A percentile compares a stretch with the other conserved stretches of the same genome.
Evolutionary conservation across 2,888 invertebrate genomes (phyloP).

Genomic region (Charanyca ferruginea): DNA sequence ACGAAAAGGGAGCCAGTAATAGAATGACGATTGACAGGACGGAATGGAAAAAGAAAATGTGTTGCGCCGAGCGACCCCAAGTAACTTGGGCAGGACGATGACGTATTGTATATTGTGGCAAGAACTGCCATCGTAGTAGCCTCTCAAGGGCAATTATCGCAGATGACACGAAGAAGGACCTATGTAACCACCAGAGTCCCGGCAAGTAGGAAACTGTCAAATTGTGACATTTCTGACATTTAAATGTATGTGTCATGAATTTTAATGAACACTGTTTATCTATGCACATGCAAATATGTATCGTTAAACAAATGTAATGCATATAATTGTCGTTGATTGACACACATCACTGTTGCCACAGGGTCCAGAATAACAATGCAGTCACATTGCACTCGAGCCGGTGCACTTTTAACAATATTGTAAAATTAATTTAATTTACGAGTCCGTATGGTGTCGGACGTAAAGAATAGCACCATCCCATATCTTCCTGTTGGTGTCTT

Average conservation of each 20-base stretch:
- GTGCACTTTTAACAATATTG: conserved; percentile 5
- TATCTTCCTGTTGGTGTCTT: too few relatives aligned
- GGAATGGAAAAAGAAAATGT: too few relatives aligned
- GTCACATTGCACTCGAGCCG: not conserved
- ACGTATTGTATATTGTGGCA: too few relatives aligned
- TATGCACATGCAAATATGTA: conserved; percentile 26
- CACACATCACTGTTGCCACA: conserved; percentile 25
- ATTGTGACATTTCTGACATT: conserved; percentile 21
- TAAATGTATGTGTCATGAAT: conserved; percentile 14
- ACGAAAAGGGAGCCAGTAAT: too few relatives aligned
- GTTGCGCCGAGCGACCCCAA: too few relatives aligned
- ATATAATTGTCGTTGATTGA: conserved; percentile 39
- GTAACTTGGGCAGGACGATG: too few relatives aligned
- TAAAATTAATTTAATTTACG: too few relatives aligned
- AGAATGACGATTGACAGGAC: too few relatives aligned
- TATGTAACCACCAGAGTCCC: not conserved
- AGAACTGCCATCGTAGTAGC: too few relatives aligned
- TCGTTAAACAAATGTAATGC: conserved; percentile 48
- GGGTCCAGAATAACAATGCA: conserved; percentile 40
- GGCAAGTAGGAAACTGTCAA: conserved; percentile 41
- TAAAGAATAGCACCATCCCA: too few relatives aligned
- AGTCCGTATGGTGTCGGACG: too few relatives aligned
- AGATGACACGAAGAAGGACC: not conserved
- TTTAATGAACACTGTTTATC: conserved; percentile 24
- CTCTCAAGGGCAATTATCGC: too few relatives aligned